A percentile compares a stretch with the other conserved stretches of the same genome.
Evolutionary conservation across 2,113 vertebrate genomes (phyloP).

Genomic region (Castor canadensis): DNA sequence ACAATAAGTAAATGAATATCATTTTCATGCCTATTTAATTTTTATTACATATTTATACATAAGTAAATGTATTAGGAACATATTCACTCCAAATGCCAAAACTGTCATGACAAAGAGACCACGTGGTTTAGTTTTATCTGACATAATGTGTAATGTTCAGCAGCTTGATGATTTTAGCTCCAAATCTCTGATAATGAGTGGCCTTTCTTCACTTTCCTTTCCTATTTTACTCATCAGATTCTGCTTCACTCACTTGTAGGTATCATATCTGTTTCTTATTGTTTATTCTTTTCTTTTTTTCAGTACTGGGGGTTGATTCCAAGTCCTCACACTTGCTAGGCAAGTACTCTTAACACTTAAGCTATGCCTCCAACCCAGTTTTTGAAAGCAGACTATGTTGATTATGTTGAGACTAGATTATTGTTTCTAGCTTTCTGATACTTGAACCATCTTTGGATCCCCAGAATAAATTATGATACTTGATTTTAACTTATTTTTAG

Average conservation of each 20-base stretch:
- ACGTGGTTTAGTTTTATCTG: not conserved
- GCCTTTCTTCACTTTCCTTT: not conserved
- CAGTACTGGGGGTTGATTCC: no score
- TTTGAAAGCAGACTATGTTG: not conserved
- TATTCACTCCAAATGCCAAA: slow-evolving; percentile 8
- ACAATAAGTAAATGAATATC: not conserved
- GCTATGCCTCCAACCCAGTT: no score
- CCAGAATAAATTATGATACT: not conserved
- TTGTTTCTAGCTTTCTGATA: not conserved
- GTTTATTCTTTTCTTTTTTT: not conserved
- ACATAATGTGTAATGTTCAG: not conserved
- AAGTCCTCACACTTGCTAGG: no score
- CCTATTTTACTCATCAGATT: not conserved
- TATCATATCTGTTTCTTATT: not conserved
- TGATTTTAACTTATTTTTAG: not conserved
- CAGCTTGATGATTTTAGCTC: not conserved
- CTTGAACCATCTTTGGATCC: not conserved
- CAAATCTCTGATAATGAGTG: not conserved
- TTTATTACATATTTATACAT: not conserved
- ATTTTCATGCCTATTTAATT: not conserved
- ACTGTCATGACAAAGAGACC: not conserved
- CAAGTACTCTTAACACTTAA: no score
- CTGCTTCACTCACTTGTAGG: not conserved
- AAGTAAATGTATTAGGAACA: not conserved
- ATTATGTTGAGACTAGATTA: not conserved